Conservation (phyloP, 2,113 vertebrate species). For the Pimephales promelas region DNA sequence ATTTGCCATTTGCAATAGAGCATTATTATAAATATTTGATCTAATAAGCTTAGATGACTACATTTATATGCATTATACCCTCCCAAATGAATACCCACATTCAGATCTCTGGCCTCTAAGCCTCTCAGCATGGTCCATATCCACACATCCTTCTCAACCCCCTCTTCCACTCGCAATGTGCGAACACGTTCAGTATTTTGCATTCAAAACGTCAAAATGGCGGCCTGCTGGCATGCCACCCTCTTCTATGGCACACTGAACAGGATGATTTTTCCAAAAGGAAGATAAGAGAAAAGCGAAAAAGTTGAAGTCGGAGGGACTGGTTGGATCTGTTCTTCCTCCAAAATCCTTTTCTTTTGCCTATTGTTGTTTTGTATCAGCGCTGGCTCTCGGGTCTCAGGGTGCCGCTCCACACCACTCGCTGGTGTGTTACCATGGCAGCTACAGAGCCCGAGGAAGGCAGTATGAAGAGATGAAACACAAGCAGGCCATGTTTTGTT, state of each 20-base stretch:
- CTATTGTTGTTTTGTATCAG: slow-evolving; percentile 17
- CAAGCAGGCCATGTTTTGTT: slow-evolving; percentile 38
- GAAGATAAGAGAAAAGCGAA: neutral
- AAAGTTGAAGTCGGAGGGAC: slow-evolving; percentile 14
- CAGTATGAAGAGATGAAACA: slow-evolving; percentile 32
- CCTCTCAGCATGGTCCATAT: neutral
- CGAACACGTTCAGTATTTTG: slow-evolving; percentile 25
- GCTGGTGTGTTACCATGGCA: slow-evolving; percentile 64
- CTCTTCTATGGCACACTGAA: neutral
- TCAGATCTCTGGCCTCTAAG: neutral
- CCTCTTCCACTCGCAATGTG: neutral
- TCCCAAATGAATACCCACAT: neutral
- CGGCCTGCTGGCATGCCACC: slow-evolving; percentile 27
- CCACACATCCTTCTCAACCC: neutral
- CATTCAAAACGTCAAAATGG: slow-evolving; percentile 48
- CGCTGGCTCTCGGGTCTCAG: slow-evolving; percentile 60
- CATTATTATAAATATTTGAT: slow-evolving; percentile 9
- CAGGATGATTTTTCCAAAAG: slow-evolving; percentile 5
- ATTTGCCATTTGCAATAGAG: neutral
- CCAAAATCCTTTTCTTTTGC: neutral
- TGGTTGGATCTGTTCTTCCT: slow-evolving; percentile 36
- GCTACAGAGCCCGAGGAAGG: slow-evolving; percentile 45
- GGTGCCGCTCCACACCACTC: slow-evolving; percentile 55
- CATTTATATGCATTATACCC: neutral
- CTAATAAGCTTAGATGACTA: neutral